phyloP scores from a whole-genome alignment of 2,113 vertebrate genomes.

The Sander vitreus region DNA sequence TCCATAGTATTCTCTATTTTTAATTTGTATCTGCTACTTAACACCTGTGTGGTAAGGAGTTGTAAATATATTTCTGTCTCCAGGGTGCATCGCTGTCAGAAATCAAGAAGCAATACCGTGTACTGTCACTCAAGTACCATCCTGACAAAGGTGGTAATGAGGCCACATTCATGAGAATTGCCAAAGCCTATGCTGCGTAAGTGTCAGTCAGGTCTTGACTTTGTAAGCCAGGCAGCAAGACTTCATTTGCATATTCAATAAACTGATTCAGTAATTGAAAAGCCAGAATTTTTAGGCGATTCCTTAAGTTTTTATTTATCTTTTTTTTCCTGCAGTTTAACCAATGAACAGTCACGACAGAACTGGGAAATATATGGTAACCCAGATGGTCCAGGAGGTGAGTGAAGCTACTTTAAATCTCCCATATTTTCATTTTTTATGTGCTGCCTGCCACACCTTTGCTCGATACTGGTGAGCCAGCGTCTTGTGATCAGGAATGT shows the following conservation, averaged over 20 bases:
- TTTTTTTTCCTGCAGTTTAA: conserved; percentile 87
- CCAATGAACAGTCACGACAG: conserved; percentile 93
- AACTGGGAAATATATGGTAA: conserved; percentile 96
- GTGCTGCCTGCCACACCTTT: not conserved
- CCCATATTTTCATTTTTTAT: not conserved
- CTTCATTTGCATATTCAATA: not conserved
- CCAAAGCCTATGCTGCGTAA: conserved; percentile 97
- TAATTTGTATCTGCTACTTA: not conserved
- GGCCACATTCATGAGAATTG: conserved; percentile 96
- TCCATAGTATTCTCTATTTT: not conserved
- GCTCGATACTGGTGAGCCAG: conserved; percentile 1
- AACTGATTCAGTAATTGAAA: not conserved
- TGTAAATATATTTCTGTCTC: conserved; percentile 52
- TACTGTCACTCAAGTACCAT: conserved; percentile 93
- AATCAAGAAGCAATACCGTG: conserved; percentile 97
- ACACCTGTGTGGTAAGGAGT: not conserved
- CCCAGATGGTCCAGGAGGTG: conserved; percentile 97
- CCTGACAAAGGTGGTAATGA: conserved; percentile 98
- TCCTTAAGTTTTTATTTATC: not conserved
- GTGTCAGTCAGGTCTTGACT: conserved; percentile 57
- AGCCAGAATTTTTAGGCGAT: not conserved
- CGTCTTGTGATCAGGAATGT: not conserved
- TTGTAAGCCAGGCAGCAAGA: not conserved
- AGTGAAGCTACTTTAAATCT: conserved; percentile 13
- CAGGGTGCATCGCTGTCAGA: conserved; percentile 92